Base-by-base conservation (phyloP, 2,888 invertebrate genomes). In the Masnerella sp. region DNA sequence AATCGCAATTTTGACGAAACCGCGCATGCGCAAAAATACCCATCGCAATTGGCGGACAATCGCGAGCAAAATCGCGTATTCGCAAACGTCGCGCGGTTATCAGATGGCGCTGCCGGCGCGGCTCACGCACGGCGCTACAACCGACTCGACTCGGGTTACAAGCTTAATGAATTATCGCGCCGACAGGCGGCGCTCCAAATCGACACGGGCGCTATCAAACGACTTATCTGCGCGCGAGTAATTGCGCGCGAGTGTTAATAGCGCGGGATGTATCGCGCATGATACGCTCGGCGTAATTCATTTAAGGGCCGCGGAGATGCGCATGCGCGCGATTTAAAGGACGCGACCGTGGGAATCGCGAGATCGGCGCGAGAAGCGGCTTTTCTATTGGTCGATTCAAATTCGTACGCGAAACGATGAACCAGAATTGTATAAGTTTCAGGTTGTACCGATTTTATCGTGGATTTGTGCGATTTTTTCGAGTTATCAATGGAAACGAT, bases 231-330 rank as follows among this genome's bases (percentile, higher is more conserved):
- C 9, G 47, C 49, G 69, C 71, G 75, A 69, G 76, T 78, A 79
- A 79, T 79, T 77, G 76, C 76, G 76, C 72, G 75, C 73, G 71
- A 75, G 75, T 77, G 77, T 77, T 76, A 77, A 78, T 76, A 72
- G 75, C 71, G 73, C 76, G 58, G 76, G 68, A 78, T 70, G 62
- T 70, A 56, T 75, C 74, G 77, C 73, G 74, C 62, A 67, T 71
- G 69, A 78, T 67, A 74, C 62, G 70, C 54, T 14, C 68, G 49
- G 12, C 58, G 69, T 69, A 72, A 69, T 69, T 75, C 62, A 75
- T 75, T 75, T 70, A 70, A 67, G 67, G 62, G 69, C 52, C 64
- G 54, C 38, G 22, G 20, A 65, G 76, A 76, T 76, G 67, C 74
- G 74, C 67, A 67, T 47, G 64, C n/a, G 25, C 25, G 25, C 25